Conservation (phyloP, 2,888 invertebrate species). For the Polydrusus tereticollis region DNA sequence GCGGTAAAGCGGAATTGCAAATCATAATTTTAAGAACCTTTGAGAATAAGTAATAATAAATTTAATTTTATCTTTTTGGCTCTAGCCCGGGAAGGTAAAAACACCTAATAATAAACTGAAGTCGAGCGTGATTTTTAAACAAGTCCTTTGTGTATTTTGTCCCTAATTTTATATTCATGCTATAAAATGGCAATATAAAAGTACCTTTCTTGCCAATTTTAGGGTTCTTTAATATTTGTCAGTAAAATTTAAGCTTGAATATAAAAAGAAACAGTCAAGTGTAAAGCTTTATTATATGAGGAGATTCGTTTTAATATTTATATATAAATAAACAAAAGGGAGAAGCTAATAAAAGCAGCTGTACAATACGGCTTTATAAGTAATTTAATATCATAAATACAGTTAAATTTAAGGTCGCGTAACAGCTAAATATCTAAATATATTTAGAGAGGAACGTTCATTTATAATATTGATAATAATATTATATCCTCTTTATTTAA, state of each 20-base stretch:
- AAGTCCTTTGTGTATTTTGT: slow-evolving; percentile 1
- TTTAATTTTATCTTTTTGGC: slow-evolving; percentile 4
- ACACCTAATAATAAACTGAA: slow-evolving; percentile 14
- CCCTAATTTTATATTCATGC: slow-evolving; percentile 4
- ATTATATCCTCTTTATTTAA: too few species aligned
- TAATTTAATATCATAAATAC: too few species aligned
- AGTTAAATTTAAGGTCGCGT: too few species aligned
- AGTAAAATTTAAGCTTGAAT: neutral
- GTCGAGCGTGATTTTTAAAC: slow-evolving; percentile 13
- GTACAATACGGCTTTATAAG: too few species aligned
- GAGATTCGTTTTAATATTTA: neutral
- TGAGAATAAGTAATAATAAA: slow-evolving; percentile 24
- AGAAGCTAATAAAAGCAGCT: too few species aligned
- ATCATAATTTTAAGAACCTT: slow-evolving; percentile 28
- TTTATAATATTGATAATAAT: too few species aligned
- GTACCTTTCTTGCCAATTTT: neutral
- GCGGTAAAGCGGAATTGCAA: slow-evolving; percentile 22
- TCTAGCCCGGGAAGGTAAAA: slow-evolving; percentile 2
- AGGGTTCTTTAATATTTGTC: neutral
- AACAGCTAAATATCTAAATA: too few species aligned
- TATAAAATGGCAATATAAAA: slow-evolving; percentile 1
- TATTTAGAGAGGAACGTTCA: too few species aligned
- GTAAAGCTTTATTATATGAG: neutral
- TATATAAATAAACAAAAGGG: neutral
- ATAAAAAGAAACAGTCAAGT: neutral